Evolutionary conservation across 2,888 invertebrate genomes (phyloP), one percentile per base, ranked within the genome.

Genomic region (Aradus depressus): DNA sequence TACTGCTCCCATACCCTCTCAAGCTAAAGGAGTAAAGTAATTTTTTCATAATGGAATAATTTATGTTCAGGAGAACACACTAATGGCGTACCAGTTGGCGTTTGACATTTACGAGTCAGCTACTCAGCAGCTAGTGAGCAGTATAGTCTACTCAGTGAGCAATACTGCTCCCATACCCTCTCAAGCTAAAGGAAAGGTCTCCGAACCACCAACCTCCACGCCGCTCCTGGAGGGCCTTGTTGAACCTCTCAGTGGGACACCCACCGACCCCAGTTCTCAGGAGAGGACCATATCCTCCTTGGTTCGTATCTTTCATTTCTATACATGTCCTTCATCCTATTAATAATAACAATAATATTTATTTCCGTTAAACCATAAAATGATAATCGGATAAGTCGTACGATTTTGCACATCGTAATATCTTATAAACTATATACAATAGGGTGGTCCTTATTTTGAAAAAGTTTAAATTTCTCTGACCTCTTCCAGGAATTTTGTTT

Each of bases 51-150:
- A n/a, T n/a, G n/a, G n/a, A n/a, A n/a, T n/a, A n/a, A n/a, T n/a
- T 37, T 52, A 54, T 31, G 72, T 75, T 0, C 72, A 76, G 69
- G 84, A 88, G 57, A 82, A 81, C 58, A 84, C 86, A 52, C 72
- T 97, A 34, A 96, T 97, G 90, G 95, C 95, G 0, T 98, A 93
- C 70, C 98, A 99, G 72, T 95, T 99, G 62, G 95, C 84, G 0
- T 99, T 99, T 71, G 98, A 99, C 74, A 76, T 99, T 61, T 98
- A 98, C 66, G 98, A 99, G 68, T 95, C 93, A 35, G 98, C 97
- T 1, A 96, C 96, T 2, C 98, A 99, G 69, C 93, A 97, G 67
- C 96, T 96, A 68, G 73, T 98, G 44, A 85, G 84, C 8, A 77
- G 86, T 60, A 88, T 95, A 8, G 69, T 91, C 57, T 83, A 86